Evolutionary conservation across 1,140 invertebrate genomes (phyloP).

Genomic region (Matsumurasca onukii): DNA sequence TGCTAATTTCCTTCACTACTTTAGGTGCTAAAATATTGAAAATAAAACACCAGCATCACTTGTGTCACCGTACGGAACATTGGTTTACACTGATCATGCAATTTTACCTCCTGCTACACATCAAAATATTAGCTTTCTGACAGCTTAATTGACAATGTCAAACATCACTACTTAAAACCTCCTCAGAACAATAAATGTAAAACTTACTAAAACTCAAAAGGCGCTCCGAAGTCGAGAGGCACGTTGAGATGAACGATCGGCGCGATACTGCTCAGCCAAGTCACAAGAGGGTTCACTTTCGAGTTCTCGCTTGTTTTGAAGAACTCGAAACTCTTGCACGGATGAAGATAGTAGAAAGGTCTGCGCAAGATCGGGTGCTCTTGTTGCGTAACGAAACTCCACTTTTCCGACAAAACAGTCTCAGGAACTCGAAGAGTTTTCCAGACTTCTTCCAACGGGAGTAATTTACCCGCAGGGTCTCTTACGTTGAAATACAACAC

Average conservation of each 20-base stretch:
- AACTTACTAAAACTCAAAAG: too few relatives aligned
- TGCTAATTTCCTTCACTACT: too few relatives aligned
- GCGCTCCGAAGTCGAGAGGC: neutral
- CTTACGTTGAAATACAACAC: conserved; percentile 39
- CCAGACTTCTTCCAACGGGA: conserved; percentile 27
- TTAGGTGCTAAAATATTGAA: too few relatives aligned
- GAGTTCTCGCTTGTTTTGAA: neutral
- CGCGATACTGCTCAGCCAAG: conserved; percentile 34
- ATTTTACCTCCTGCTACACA: too few relatives aligned
- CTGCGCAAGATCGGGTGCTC: conserved; percentile 37
- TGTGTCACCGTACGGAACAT: too few relatives aligned
- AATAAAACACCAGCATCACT: too few relatives aligned
- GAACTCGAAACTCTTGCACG: conserved; percentile 36
- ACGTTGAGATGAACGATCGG: conserved; percentile 20
- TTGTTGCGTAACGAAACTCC: conserved; percentile 30
- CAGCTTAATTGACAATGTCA: too few relatives aligned
- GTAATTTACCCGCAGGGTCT: conserved; percentile 20
- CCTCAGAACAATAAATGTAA: too few relatives aligned
- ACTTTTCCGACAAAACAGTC: conserved; percentile 13
- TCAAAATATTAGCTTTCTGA: too few relatives aligned
- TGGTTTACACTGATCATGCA: too few relatives aligned
- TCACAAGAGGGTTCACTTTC: conserved; percentile 26
- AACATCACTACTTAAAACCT: too few relatives aligned
- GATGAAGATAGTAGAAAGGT: conserved; percentile 39
- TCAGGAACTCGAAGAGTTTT: neutral